Conservation (phyloP, 2,113 vertebrate species). For the Corythoichthys intestinalis region DNA sequence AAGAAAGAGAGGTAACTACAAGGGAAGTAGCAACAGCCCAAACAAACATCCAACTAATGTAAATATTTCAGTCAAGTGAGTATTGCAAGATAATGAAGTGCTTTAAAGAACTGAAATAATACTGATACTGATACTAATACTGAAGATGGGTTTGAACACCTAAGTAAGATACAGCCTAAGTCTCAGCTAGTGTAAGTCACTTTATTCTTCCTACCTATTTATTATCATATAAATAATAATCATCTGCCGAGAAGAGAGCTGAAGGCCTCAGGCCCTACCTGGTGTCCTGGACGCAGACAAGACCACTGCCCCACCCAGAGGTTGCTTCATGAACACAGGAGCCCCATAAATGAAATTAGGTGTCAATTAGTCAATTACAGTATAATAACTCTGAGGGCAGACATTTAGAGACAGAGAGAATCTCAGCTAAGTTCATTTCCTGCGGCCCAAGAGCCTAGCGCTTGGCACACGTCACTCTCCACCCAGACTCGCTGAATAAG, state of each 20-base stretch:
- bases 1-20: too few relatives aligned
- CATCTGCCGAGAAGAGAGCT: constrained; percentile 49
- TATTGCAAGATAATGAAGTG: too few relatives aligned
- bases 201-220: constrained; percentile 69
- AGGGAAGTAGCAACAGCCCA: too few relatives aligned
- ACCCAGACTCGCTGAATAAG: constrained; percentile 72
- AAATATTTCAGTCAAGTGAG: too few relatives aligned
- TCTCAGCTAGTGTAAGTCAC: constrained; percentile 63
- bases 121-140: constrained; percentile 11
- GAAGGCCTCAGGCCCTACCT: constrained; percentile 62
- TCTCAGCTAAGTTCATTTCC: constrained; percentile 79
- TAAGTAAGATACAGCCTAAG: constrained; percentile 64
- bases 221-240: constrained; percentile 70
- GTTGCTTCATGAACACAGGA: constrained; percentile 76
- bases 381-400: constrained; percentile 80
- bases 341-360: constrained; percentile 84
- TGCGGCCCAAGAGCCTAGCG: constrained; percentile 71
- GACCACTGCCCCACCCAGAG: constrained; percentile 75
- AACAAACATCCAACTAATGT: too few relatives aligned
- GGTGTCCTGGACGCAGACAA: constrained; percentile 66
- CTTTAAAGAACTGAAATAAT: neutral
- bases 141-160: constrained; percentile 61
- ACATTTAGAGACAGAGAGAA: constrained; percentile 78
- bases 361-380: constrained; percentile 83
- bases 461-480: constrained; percentile 75